A percentile compares a stretch with the other conserved stretches of the same genome.
phyloP scores from a whole-genome alignment of 2,113 vertebrate species.

The Cyanocitta stelleri region DNA sequence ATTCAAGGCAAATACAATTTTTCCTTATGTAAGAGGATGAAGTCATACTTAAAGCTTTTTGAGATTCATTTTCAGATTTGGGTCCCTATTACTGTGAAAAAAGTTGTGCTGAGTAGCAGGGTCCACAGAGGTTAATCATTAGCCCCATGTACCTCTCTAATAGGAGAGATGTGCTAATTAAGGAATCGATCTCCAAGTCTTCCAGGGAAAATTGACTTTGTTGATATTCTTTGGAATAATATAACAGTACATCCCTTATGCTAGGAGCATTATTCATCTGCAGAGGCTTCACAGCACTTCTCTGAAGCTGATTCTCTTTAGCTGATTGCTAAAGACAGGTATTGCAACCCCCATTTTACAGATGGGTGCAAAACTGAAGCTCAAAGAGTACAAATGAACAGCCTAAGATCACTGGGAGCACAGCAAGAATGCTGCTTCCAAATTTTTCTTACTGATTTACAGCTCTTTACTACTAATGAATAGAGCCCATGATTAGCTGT shows the following conservation, averaged over 20 bases:
- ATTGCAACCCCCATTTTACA: neutral
- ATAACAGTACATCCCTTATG: neutral
- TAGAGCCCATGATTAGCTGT: neutral
- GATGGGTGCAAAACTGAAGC: neutral
- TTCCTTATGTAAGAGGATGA: neutral
- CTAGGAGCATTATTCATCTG: neutral
- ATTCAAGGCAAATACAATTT: neutral
- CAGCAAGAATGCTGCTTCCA: neutral
- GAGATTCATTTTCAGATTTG: neutral
- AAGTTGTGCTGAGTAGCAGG: neutral
- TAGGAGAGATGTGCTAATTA: neutral
- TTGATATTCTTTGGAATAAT: neutral
- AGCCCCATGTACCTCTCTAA: neutral
- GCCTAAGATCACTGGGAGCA: neutral
- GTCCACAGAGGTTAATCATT: neutral
- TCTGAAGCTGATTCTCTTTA: neutral
- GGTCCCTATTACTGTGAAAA: neutral
- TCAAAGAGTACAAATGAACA: neutral
- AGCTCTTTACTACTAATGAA: neutral
- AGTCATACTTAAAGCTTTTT: neutral
- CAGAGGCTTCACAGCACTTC: neutral
- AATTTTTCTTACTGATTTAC: neutral
- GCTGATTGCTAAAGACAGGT: neutral
- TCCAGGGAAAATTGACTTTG: neutral
- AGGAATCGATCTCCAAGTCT: neutral